These are phyloP conservation scores for Orchesella flavescens DNA, from an alignment of 2,888 invertebrate species.

Conservation along the genomic window DNA sequence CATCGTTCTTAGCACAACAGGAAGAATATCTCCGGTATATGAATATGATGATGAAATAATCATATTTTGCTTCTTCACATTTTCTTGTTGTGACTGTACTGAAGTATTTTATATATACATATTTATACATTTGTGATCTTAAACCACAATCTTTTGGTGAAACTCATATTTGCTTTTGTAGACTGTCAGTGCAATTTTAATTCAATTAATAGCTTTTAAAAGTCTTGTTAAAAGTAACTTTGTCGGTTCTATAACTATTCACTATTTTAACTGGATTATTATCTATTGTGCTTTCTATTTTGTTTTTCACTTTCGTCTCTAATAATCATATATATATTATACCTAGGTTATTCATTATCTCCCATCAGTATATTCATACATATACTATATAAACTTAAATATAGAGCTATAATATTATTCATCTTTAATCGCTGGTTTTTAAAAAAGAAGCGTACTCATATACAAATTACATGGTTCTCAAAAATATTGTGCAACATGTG, in stretches of 20 bases:
- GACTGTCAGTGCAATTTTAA: conserved; percentile 58
- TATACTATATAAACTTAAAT: conserved; percentile 23
- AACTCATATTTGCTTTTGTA: conserved; percentile 56
- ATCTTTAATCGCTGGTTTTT: conserved; percentile 19
- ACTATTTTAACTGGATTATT: conserved; percentile 39
- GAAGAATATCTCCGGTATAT: conserved; percentile 81
- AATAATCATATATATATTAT: conserved; percentile 34
- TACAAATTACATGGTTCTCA: conserved; percentile 49
- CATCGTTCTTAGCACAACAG: conserved; percentile 80
- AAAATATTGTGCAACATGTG: conserved; percentile 61
- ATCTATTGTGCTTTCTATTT: conserved; percentile 56
- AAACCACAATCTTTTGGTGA: conserved; percentile 46
- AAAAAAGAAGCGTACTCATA: conserved; percentile 6
- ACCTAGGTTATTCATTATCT: conserved; percentile 41
- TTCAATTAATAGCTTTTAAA: conserved; percentile 56
- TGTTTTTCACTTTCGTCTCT: conserved; percentile 57
- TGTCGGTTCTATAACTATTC: conserved; percentile 47
- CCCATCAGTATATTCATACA: conserved; percentile 35
- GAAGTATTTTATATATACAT: conserved; percentile 56
- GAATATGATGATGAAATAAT: conserved; percentile 71
- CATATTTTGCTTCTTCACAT: conserved; percentile 59
- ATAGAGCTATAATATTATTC: too few relatives aligned
- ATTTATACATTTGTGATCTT: conserved; percentile 52
- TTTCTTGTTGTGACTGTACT: conserved; percentile 63
- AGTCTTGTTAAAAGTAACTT: conserved; percentile 40